Evolutionary conservation across 2,888 invertebrate genomes (phyloP).

Genomic region (Bhutanitis thaidina): DNA sequence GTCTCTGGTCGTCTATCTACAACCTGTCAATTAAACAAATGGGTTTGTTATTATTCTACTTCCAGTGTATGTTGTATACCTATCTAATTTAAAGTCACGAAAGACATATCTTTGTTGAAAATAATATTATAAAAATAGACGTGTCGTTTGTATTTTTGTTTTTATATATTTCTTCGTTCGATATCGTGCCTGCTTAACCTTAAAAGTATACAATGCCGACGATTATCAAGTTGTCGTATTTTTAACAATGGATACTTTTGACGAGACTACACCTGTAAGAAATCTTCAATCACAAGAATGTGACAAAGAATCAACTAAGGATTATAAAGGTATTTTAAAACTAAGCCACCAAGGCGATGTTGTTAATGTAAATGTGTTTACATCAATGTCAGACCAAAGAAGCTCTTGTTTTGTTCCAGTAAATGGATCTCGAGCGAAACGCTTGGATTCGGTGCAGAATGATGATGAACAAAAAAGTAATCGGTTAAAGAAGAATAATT

Average conservation of each 20-base stretch:
- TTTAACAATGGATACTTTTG: slow-evolving; percentile 63
- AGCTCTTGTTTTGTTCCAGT: slow-evolving; percentile 43
- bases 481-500: slow-evolving; percentile 33
- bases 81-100: slow-evolving; percentile 4
- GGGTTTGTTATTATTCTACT: slow-evolving; percentile 19
- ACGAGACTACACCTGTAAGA: slow-evolving; percentile 46
- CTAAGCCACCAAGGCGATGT: slow-evolving; percentile 44
- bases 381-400: slow-evolving; percentile 49
- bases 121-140: neutral
- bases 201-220: slow-evolving; percentile 68
- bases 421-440: slow-evolving; percentile 45
- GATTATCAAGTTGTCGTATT: slow-evolving; percentile 43
- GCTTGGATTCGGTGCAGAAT: slow-evolving; percentile 22
- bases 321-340: slow-evolving; percentile 38
- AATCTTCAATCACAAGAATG: slow-evolving; percentile 45
- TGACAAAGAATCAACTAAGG: slow-evolving; percentile 46
- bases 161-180: neutral
- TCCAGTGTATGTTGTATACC: neutral
- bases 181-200: slow-evolving; percentile 42
- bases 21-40: slow-evolving; percentile 19
- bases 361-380: slow-evolving; percentile 53
- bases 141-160: neutral
- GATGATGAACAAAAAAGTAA: slow-evolving; percentile 38
- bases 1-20: no score
- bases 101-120: neutral